A percentile compares a stretch with the other conserved stretches of the same genome.
Evolutionary conservation across 1,140 invertebrate species (phyloP).

Genomic region (Saxidomus purpurata): DNA sequence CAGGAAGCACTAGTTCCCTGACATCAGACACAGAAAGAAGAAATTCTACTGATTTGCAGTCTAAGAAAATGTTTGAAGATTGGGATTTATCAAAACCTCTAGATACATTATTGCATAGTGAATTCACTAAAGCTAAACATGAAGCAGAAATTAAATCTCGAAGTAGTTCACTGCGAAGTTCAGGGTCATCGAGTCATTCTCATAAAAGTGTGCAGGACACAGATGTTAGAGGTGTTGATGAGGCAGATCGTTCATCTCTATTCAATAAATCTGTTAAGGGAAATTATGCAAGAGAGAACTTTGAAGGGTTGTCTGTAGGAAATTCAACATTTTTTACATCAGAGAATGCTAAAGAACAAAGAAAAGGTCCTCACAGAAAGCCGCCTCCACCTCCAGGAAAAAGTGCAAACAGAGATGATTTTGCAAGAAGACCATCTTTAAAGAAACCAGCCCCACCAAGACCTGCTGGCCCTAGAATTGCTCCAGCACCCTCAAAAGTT

Average conservation of each 20-base stretch:
- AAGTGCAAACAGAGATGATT: constrained; percentile 53
- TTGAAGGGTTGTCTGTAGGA: constrained; percentile 49
- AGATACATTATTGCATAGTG: constrained; percentile 61
- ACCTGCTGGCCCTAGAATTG: constrained; percentile 63
- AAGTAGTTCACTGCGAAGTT: constrained; percentile 2
- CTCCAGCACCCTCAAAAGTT: constrained; percentile 53
- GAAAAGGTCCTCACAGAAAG: constrained; percentile 41
- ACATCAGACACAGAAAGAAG: neutral
- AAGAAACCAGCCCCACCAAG: constrained; percentile 71
- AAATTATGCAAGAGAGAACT: constrained; percentile 52
- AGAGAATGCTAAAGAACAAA: constrained; percentile 1
- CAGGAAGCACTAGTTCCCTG: constrained; percentile 29
- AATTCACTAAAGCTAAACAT: constrained; percentile 64
- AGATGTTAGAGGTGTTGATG: neutral
- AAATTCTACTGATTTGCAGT: neutral
- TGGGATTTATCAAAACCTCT: constrained; percentile 66
- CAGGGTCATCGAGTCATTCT: neutral
- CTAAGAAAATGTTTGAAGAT: constrained; percentile 60
- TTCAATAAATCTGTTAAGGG: neutral
- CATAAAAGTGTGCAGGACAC: neutral
- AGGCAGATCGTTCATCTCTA: neutral
- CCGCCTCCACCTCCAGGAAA: constrained; percentile 67
- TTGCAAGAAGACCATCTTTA: constrained; percentile 70
- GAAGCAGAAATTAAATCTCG: constrained; percentile 41
- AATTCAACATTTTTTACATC: constrained; percentile 71